Conservation (phyloP, 2,888 invertebrate genomes). For the Tyria jacobaeae region DNA sequence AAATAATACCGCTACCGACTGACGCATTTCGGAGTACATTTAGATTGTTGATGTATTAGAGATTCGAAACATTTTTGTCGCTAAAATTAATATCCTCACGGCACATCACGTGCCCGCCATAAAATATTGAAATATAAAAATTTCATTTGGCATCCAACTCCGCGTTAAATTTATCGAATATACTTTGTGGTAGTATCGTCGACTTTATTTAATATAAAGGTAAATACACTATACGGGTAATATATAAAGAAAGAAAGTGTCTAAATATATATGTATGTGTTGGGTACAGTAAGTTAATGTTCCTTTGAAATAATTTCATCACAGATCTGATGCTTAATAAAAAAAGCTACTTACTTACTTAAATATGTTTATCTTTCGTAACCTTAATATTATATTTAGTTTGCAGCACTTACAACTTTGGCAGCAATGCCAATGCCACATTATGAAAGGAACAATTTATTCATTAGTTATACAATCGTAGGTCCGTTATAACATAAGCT, state of each 20-base stretch:
- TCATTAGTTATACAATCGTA: too few species aligned
- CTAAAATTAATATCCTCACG: constrained; percentile 61
- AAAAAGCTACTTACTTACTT: too few species aligned
- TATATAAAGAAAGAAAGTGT: too few species aligned
- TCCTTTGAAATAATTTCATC: too few species aligned
- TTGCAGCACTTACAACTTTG: constrained; percentile 21
- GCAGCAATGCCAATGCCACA: constrained; percentile 18
- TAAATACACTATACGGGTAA: background rate
- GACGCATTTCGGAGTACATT: constrained; percentile 60
- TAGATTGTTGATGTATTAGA: constrained; percentile 26
- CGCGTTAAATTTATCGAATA: constrained; percentile 36
- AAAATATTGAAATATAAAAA: constrained; percentile 60
- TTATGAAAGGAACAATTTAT: background rate
- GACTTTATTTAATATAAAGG: constrained; percentile 28
- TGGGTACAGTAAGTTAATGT: too few species aligned
- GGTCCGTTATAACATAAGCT: background rate
- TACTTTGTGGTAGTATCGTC: constrained; percentile 34
- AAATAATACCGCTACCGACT: constrained; percentile 31
- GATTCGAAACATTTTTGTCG: constrained; percentile 45
- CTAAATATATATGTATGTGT: too few species aligned
- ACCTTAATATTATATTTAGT: constrained; percentile 13
- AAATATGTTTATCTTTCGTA: background rate
- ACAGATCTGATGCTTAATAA: too few species aligned
- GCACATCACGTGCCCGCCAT: constrained; percentile 56
- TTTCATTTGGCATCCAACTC: constrained; percentile 58